Base-by-base conservation (phyloP, 2,113 vertebrate species). In the Electrona antarctica region DNA sequence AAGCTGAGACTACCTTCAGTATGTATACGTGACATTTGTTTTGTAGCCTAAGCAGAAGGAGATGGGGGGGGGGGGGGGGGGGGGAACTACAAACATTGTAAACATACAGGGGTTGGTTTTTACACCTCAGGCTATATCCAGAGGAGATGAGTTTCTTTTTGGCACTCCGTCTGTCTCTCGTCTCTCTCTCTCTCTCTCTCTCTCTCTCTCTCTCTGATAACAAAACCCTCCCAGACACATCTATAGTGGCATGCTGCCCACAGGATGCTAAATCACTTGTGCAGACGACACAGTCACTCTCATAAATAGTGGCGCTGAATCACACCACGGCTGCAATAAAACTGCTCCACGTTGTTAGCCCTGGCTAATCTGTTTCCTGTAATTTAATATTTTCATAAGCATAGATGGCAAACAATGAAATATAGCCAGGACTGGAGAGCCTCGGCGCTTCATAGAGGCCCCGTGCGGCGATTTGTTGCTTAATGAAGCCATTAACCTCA, bases 401-500 rank as follows among this genome's bases (percentile, higher is more conserved):
- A 64, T 87, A 85, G 83, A 84, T 83, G 76, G 81, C 85, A 92
- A 91, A 91, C 62, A 52, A 90, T 93, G 85, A 92, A 90, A 88
- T 88, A 93, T 90, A 55, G 83, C 79, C 49, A 65, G 59, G 80
- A 60, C 76, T 50, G 71, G 63, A 66, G 63, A 59, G 73, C 76
- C 62, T 78, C 85, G 80, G 78, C 75, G 65, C 28, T 78, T 90
- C 91, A 76, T 79, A 61, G 68, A 71, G 82, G 82, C 84, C 82
- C 78, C 78, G 73, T 84, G 81, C 89, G 91, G 80, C 76, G 71
- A 90, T 90, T 90, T 88, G 85, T 85, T 82, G 89, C 82, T 83
- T 92, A 92, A 91, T 93, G 90, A 87, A 89, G 81, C 89, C 91
- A 93, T 92, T 93, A 93, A 92, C 90, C 89, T 90, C 87, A 89